phyloP scores from a whole-genome alignment of 2,113 vertebrate species.

The Dicrurus megarhynchus region DNA sequence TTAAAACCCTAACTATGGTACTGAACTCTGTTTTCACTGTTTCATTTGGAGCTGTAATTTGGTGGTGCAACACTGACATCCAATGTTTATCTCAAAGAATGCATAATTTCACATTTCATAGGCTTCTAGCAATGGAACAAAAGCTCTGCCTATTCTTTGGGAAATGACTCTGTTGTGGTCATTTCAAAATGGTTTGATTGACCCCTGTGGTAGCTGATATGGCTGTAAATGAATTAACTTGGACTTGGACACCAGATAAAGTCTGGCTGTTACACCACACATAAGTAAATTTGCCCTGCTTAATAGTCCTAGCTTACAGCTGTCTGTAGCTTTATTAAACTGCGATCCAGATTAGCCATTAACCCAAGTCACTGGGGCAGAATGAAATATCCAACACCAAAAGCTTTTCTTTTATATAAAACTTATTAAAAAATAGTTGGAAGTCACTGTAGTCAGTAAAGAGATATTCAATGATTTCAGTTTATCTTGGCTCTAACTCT shows the following conservation, averaged over 20 bases:
- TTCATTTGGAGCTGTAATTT: slow-evolving; percentile 10
- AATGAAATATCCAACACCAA: not conserved
- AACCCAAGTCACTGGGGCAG: not conserved
- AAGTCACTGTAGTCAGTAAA: not conserved
- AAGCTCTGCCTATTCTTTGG: not conserved
- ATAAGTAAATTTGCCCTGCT: not conserved
- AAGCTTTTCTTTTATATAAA: not conserved
- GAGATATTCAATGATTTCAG: not conserved
- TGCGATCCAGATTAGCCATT: not conserved
- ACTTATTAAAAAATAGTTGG: not conserved
- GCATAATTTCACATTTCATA: not conserved
- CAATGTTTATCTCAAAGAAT: slow-evolving; percentile 22
- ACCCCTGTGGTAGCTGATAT: not conserved
- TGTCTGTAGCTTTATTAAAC: not conserved
- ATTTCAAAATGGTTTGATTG: not conserved
- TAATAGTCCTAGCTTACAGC: not conserved
- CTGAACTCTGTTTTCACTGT: not conserved
- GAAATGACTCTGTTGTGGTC: not conserved
- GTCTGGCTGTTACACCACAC: not conserved
- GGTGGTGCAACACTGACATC: slow-evolving; percentile 59
- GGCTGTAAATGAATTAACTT: not conserved
- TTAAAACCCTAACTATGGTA: not conserved
- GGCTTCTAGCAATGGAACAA: not conserved
- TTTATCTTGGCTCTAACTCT: not conserved
- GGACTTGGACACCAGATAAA: not conserved